phyloP scores from a whole-genome alignment of 2,113 vertebrate genomes.

The Beaufortia kweichowensis region DNA sequence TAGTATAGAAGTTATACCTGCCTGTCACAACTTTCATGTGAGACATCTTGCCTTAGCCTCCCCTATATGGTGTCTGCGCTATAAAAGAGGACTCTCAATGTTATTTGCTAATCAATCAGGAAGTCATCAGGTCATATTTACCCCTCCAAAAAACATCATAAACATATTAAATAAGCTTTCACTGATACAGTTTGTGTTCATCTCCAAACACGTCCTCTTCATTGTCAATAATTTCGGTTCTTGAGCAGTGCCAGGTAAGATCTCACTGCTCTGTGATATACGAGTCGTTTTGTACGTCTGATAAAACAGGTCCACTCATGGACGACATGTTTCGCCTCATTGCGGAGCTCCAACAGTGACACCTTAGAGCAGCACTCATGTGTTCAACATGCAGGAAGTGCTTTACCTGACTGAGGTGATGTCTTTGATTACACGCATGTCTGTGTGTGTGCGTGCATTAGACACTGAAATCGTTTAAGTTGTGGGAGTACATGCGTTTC shows the following conservation, averaged over 20 bases:
- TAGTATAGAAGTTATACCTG: no score
- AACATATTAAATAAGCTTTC: no score
- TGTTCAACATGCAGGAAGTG: constrained; percentile 39
- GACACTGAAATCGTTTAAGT: background rate
- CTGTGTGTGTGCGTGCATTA: background rate
- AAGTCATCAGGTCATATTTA: no score
- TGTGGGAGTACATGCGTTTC: background rate
- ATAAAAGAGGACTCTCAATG: no score
- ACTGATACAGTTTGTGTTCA: no score
- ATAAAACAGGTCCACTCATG: constrained; percentile 48
- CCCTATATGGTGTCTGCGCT: no score
- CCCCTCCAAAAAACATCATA: no score
- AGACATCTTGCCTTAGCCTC: no score
- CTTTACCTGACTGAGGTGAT: constrained; percentile 53
- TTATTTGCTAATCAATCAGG: no score
- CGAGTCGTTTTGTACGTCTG: constrained; percentile 7
- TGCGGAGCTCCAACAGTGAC: constrained; percentile 57
- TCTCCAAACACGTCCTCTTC: no score
- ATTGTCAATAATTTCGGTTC: background rate
- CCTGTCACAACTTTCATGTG: no score
- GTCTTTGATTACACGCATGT: constrained; percentile 49
- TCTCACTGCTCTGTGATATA: constrained; percentile 27
- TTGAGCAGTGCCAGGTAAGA: background rate
- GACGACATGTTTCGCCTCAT: constrained; percentile 54
- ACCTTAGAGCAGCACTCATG: constrained; percentile 32